Evolutionary conservation across 1,140 invertebrate species (phyloP).

Genomic region (Leptinotarsa undecemlineata): DNA sequence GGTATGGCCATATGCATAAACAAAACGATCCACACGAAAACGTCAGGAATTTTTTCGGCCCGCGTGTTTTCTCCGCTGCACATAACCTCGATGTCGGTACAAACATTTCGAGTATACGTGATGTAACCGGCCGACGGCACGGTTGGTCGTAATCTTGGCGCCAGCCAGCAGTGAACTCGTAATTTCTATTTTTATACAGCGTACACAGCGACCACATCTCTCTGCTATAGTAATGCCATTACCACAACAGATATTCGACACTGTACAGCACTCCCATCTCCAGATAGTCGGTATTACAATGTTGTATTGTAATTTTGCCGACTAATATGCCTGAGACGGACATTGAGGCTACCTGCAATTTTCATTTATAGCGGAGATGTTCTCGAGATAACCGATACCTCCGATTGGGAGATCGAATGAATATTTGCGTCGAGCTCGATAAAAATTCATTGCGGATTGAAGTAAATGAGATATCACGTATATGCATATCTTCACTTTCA

Average conservation of each 20-base stretch:
- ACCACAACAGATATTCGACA: constrained; percentile 15
- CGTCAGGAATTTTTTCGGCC: not conserved
- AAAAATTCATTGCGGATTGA: too few species aligned
- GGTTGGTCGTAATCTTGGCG: constrained; percentile 40
- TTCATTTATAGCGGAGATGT: too few species aligned
- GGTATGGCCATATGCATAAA: too few species aligned
- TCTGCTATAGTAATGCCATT: not conserved
- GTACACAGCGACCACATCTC: not conserved
- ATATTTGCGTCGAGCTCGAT: too few species aligned
- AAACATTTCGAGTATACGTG: constrained; percentile 35
- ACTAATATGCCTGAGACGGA: too few species aligned
- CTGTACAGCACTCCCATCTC: constrained; percentile 15
- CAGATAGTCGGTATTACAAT: constrained; percentile 1
- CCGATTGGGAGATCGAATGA: too few species aligned
- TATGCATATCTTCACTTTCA: too few species aligned
- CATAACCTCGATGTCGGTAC: constrained; percentile 22
- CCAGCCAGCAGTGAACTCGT: constrained; percentile 35
- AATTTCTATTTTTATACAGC: constrained; percentile 39
- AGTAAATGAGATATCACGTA: too few species aligned
- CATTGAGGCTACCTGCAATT: too few species aligned
- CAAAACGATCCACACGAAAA: not conserved
- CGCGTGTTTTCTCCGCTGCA: not conserved
- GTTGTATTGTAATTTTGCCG: too few species aligned
- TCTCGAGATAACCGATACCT: too few species aligned
- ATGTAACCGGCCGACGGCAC: constrained; percentile 34